Percentiles rank a stretch among this genome's conserved stretches.
Evolutionary conservation across 2,888 invertebrate species (phyloP).

Genomic region (Pseudococcus viburni): DNA sequence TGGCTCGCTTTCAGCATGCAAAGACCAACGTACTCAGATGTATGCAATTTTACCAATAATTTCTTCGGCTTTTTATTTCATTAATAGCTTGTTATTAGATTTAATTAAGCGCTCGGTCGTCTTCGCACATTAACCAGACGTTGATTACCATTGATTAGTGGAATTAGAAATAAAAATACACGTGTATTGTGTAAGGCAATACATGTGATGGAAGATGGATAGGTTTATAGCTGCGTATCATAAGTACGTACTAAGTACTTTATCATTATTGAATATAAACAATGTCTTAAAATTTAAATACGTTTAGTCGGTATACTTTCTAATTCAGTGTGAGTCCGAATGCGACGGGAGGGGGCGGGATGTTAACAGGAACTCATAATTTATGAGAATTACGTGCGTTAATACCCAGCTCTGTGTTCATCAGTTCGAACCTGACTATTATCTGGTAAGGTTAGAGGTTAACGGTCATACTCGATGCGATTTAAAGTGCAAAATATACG

Average conservation of each 20-base stretch:
- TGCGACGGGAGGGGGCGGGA: slow-evolving; percentile 18
- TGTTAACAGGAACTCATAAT: slow-evolving; percentile 64
- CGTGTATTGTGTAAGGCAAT: slow-evolving; percentile 27
- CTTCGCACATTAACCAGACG: background rate
- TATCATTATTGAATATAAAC: slow-evolving; percentile 56
- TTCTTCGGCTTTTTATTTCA: background rate
- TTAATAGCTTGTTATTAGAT: slow-evolving; percentile 13
- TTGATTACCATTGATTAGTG: background rate
- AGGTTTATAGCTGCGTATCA: background rate
- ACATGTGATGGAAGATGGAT: background rate
- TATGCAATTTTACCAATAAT: slow-evolving; percentile 7
- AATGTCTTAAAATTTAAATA: slow-evolving; percentile 62
- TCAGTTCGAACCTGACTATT: slow-evolving; percentile 53
- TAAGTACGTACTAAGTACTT: background rate
- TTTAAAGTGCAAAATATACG: slow-evolving; percentile 59
- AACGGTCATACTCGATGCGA: slow-evolving; percentile 41
- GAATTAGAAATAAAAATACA: background rate
- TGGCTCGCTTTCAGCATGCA: slow-evolving; percentile 4
- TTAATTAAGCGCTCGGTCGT: background rate
- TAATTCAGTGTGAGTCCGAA: slow-evolving; percentile 56
- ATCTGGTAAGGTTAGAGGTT: slow-evolving; percentile 61
- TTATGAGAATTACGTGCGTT: slow-evolving; percentile 60
- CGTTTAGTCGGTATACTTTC: slow-evolving; percentile 52
- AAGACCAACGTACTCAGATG: background rate
- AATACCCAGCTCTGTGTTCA: slow-evolving; percentile 50